A percentile compares a stretch with the other conserved stretches of the same genome.
These are phyloP conservation scores for Drosophila niveifrons DNA, from an alignment of 2,888 invertebrate species.

Conservation along the genomic window DNA sequence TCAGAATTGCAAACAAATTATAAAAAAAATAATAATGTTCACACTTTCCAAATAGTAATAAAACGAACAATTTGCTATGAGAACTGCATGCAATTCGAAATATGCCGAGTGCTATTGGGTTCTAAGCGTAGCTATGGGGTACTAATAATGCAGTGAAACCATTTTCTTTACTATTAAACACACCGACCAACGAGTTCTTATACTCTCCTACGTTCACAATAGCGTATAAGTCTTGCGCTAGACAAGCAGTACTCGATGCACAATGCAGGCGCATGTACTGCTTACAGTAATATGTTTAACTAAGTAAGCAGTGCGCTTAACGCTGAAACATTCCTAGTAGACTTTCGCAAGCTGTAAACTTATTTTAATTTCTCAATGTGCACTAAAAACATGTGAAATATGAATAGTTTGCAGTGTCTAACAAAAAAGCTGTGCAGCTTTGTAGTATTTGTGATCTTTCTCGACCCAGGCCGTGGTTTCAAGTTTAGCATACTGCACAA, in stretches of 20 bases:
- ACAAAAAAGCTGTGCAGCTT: conserved; percentile 2
- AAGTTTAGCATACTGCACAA: conserved; percentile 89
- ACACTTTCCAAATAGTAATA: too few relatives aligned
- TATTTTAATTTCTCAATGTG: neutral
- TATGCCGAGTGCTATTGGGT: too few relatives aligned
- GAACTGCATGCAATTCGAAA: too few relatives aligned
- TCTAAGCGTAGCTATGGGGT: too few relatives aligned
- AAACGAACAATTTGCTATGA: too few relatives aligned
- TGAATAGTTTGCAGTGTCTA: neutral
- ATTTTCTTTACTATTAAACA: neutral
- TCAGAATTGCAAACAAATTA: too few relatives aligned
- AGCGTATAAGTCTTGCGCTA: neutral
- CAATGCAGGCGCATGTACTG: neutral
- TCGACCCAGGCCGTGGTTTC: conserved; percentile 10
- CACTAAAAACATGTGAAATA: neutral
- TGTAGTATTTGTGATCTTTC: conserved; percentile 10
- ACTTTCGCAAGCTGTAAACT: neutral
- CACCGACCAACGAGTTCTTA: neutral
- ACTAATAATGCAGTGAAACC: neutral
- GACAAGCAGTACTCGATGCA: neutral
- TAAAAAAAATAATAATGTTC: too few relatives aligned
- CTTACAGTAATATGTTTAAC: neutral
- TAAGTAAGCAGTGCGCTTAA: neutral
- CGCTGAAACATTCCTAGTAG: neutral
- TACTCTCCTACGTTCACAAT: neutral